Evolutionary conservation across 2,797 vertebrate genomes (phyloP), one percentile per base, ranked within the genome.

Genomic region (Chlorospingus semifuscus): DNA sequence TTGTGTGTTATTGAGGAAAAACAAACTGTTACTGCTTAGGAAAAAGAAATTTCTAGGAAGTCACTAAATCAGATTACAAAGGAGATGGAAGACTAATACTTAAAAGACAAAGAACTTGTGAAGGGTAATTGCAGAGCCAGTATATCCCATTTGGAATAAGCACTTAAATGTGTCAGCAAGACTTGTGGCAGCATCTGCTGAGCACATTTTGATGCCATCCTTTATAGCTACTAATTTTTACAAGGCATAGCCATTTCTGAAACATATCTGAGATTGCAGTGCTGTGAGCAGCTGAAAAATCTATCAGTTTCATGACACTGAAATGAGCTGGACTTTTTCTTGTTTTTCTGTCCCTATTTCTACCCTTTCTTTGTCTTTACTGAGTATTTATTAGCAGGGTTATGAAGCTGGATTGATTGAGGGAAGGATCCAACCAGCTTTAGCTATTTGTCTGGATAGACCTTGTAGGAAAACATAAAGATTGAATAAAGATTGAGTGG

Each of bases 121-220:
- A 79, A 89, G 52, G 32, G 34, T 77, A 82, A 76, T 74, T 87
- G 71, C 52, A 82, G n/a, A 76, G 23, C 26, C 63, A 56, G 26
- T 56, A 49, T 87, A 77, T 96, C 71, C 41, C 20, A 64, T 83
- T 94, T 93, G 37, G 64, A 90, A 84, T 46, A 84, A 93, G 26
- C 42, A 70, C 64, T 87, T 93, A 64, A 77, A 80, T 66, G 37
- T 90, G 83, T 90, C 72, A 88, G 37, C 26, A 80, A 80, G 64
- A 77, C 79, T 87, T 80, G 71, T 91, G 71, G 36, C 76, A 91
- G 23, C 64, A 80, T 85, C 85, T 91, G 82, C 85, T 74, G 71
- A 93, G 29, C 60, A 83, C 65, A 83, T 94, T 77, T 84, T 85
- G 85, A 60, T 94, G 64, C 39, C 44, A 85, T 77, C 29, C 39